Evolutionary conservation across 2,113 vertebrate genomes (phyloP).

Genomic region (Pontoporia blainvillei): DNA sequence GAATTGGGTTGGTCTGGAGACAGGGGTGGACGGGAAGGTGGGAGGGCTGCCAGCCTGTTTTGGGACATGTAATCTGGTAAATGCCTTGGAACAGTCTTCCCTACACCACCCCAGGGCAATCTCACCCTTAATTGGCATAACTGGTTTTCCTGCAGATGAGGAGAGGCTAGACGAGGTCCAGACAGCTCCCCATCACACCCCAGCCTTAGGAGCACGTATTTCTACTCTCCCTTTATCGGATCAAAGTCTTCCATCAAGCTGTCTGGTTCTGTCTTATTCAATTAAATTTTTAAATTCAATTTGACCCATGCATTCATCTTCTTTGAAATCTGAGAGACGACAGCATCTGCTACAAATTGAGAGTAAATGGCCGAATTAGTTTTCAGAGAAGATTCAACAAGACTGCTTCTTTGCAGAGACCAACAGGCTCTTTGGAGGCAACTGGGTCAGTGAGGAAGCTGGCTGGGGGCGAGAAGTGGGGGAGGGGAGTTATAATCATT

Average conservation of each 20-base stretch:
- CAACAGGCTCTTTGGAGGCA: constrained; percentile 14
- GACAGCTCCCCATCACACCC: constrained; percentile 27
- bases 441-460: not conserved
- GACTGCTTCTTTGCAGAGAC: not conserved
- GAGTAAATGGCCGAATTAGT: constrained; percentile 53
- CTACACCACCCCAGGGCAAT: not conserved
- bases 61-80: constrained; percentile 12
- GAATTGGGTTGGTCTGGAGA: not conserved
- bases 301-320: constrained; percentile 62
- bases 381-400: not conserved
- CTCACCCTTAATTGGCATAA: constrained; percentile 46
- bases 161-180: constrained; percentile 45
- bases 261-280: constrained; percentile 66
- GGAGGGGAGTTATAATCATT: too few relatives aligned
- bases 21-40: not conserved
- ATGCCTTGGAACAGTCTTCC: not conserved
- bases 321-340: constrained; percentile 71
- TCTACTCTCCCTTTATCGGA: constrained; percentile 43
- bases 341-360: constrained; percentile 57
- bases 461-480: not conserved
- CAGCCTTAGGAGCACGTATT: not conserved
- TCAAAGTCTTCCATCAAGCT: constrained; percentile 69
- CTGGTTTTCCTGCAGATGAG: not conserved
- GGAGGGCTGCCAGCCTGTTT: not conserved
- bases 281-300: constrained; percentile 70